phyloP scores from a whole-genome alignment of 2,113 vertebrate genomes.

The Acrocephalus arundinaceus region DNA sequence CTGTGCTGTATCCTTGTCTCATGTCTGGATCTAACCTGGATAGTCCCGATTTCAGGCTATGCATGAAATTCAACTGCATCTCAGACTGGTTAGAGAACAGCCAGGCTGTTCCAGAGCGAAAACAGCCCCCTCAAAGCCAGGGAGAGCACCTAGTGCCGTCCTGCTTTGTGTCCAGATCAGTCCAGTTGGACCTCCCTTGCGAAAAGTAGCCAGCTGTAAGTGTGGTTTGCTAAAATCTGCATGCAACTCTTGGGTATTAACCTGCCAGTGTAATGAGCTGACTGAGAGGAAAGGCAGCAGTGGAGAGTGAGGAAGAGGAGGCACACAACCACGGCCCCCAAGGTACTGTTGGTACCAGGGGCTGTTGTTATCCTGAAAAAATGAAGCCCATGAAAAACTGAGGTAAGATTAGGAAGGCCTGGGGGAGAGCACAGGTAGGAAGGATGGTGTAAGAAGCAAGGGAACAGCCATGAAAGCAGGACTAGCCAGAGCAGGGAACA shows the following conservation, averaged over 20 bases:
- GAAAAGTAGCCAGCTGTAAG: neutral
- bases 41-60: neutral
- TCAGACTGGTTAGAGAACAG: neutral
- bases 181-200: neutral
- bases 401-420: neutral
- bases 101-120: neutral
- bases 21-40: neutral
- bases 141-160: neutral
- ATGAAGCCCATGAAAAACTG: neutral
- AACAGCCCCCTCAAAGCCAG: neutral
- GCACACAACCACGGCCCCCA: rapidly evolving
- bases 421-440: neutral
- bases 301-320: neutral
- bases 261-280: neutral
- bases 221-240: neutral
- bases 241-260: neutral
- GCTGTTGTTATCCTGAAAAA: neutral
- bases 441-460: neutral
- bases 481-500: neutral
- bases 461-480: neutral
- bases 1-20: neutral
- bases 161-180: neutral
- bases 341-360: neutral
- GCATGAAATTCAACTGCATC: neutral
- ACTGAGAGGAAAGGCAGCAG: neutral